Evolutionary conservation across 2,888 invertebrate species (phyloP).

Genomic region (Parthenolecanium corni): DNA sequence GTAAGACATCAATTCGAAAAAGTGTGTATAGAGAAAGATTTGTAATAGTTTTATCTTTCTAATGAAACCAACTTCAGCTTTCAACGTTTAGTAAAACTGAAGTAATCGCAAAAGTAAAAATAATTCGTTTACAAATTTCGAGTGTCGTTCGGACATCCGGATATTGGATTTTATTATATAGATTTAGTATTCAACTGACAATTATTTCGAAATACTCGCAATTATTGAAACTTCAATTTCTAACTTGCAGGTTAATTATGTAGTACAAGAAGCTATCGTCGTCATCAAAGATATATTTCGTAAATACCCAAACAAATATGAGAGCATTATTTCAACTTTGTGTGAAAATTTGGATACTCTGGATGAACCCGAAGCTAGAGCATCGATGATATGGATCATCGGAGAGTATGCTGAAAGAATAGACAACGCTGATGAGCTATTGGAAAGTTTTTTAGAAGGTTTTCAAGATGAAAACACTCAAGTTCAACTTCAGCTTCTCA

Average conservation of each 20-base stretch:
- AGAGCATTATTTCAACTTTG: conserved; percentile 96
- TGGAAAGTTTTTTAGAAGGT: conserved; percentile 96
- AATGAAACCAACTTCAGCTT: no score
- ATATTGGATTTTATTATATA: no score
- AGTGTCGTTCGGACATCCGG: no score
- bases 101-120: no score
- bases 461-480: conserved; percentile 96
- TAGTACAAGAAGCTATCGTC: conserved; percentile 98
- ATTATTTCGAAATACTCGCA: no score
- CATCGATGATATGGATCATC: conserved; percentile 82
- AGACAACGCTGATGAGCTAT: conserved; percentile 95
- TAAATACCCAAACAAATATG: conserved; percentile 98
- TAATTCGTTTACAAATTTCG: no score
- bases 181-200: no score
- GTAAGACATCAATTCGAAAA: no score
- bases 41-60: no score
- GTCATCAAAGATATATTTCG: conserved; percentile 97
- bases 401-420: conserved; percentile 99
- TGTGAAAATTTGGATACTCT: conserved; percentile 98
- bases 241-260: conserved; percentile 71
- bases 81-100: no score
- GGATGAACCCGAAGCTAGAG: conserved; percentile 96
- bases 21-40: no score
- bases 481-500: conserved; percentile 89
- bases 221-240: no score